phyloP scores from a whole-genome alignment of 2,113 vertebrate genomes.

The Takifugu flavidus region DNA sequence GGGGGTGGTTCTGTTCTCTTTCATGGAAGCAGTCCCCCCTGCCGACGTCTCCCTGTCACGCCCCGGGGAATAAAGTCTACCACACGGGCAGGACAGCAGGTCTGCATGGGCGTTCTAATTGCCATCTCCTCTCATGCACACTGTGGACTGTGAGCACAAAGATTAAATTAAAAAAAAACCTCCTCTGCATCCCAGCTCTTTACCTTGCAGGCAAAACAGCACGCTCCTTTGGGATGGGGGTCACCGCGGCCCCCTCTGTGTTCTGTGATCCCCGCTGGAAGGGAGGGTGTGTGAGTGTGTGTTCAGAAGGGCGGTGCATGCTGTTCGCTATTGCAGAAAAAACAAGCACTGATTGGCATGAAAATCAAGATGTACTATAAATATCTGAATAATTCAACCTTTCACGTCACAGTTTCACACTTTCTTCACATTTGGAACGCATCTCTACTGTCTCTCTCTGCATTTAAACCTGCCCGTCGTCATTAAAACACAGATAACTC shows the following conservation, averaged over 20 bases:
- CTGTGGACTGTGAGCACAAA: slow-evolving; percentile 55
- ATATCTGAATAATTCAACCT: neutral
- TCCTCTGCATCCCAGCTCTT: slow-evolving; percentile 59
- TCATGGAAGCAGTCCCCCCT: slow-evolving; percentile 63
- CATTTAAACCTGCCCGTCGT: slow-evolving; percentile 39
- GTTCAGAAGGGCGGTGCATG: slow-evolving; percentile 16
- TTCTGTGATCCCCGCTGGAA: slow-evolving; percentile 64
- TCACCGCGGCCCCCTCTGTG: slow-evolving; percentile 61
- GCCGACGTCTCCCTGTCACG: slow-evolving; percentile 41
- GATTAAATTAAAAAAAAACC: slow-evolving; percentile 75
- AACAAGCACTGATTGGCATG: slow-evolving; percentile 25
- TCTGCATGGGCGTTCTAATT: slow-evolving; percentile 71
- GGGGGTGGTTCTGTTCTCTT: slow-evolving; percentile 53
- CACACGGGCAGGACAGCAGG: slow-evolving; percentile 66
- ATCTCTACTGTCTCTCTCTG: slow-evolving; percentile 32
- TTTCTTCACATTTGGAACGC: neutral
- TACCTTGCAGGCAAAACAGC: slow-evolving; percentile 77
- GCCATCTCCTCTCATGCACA: slow-evolving; percentile 69
- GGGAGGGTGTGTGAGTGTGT: neutral
- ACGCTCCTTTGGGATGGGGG: slow-evolving; percentile 69
- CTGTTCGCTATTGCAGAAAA: slow-evolving; percentile 34
- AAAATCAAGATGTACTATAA: slow-evolving; percentile 28
- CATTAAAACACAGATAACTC: slow-evolving; percentile 54
- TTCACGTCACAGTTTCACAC: slow-evolving; percentile 5
- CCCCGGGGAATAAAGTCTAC: slow-evolving; percentile 66